phyloP scores from a whole-genome alignment of 1,140 invertebrate genomes.

The Meloidogyne hapla region DNA sequence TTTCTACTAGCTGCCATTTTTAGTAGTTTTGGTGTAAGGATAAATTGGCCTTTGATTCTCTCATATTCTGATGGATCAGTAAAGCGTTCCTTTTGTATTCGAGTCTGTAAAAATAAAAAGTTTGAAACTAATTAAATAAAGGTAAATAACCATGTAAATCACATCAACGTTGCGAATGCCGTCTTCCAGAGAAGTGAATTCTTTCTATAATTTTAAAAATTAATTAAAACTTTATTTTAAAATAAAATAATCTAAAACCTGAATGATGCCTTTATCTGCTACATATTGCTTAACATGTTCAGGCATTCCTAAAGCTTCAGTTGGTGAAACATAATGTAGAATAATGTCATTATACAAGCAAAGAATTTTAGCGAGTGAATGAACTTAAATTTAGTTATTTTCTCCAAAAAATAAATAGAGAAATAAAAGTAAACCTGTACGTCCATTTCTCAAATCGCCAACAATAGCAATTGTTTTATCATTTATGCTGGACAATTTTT shows the following conservation, averaged over 20 bases:
- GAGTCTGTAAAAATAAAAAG: conserved; percentile 79
- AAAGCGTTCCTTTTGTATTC: conserved; percentile 94
- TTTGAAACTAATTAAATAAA: neutral
- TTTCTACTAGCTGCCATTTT: conserved; percentile 70
- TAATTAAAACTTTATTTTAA: conserved; percentile 6
- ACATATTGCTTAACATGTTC: conserved; percentile 79
- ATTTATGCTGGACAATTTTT: conserved; percentile 88
- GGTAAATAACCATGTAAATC: conserved; percentile 79
- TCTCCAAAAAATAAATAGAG: neutral
- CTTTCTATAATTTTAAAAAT: conserved; percentile 66
- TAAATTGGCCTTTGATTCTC: conserved; percentile 78
- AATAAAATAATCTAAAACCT: conserved; percentile 21
- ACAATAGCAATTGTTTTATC: conserved; percentile 79
- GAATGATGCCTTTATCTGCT: conserved; percentile 68
- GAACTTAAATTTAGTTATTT: conserved; percentile 70
- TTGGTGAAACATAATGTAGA: conserved; percentile 87
- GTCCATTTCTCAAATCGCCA: conserved; percentile 93
- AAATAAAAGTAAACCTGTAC: conserved; percentile 75
- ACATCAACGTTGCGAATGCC: conserved; percentile 90
- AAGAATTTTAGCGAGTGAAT: conserved; percentile 83
- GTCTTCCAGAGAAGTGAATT: conserved; percentile 75
- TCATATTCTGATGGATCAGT: conserved; percentile 79
- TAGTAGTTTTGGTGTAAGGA: conserved; percentile 92
- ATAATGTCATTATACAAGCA: conserved; percentile 69
- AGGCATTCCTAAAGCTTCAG: conserved; percentile 81